Evolutionary conservation across 1,140 invertebrate genomes (phyloP).

Genomic region (Heliconius melpomene): DNA sequence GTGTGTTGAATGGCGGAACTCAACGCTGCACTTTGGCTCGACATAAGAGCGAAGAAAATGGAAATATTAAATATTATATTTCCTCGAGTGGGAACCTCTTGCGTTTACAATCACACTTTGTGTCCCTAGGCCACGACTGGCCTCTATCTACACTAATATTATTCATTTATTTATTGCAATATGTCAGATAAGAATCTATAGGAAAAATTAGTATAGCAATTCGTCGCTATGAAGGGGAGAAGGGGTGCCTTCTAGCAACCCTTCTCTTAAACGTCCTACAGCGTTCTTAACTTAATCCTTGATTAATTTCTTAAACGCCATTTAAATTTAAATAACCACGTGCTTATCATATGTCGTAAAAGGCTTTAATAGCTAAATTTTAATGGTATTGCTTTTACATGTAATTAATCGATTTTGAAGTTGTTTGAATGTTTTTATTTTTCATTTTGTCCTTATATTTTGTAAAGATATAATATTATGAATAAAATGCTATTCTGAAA

Average conservation of each 20-base stretch:
- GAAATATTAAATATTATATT: too few relatives aligned
- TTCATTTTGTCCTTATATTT: neutral
- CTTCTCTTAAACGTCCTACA: conserved; percentile 1
- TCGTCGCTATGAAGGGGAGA: neutral
- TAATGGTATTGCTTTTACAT: neutral
- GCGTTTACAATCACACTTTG: too few relatives aligned
- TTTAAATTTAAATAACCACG: neutral
- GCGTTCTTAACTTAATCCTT: neutral
- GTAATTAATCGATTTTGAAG: neutral
- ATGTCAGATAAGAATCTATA: neutral
- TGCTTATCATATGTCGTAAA: neutral
- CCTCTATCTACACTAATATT: neutral
- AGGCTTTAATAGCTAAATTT: neutral
- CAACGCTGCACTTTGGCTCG: too few relatives aligned
- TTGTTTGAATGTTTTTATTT: neutral
- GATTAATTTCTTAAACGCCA: neutral
- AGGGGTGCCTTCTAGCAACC: neutral
- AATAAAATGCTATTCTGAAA: too few relatives aligned
- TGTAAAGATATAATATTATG: too few relatives aligned
- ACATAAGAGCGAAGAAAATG: too few relatives aligned
- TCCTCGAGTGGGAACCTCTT: too few relatives aligned
- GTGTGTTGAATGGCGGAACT: too few relatives aligned
- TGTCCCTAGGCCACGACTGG: too few relatives aligned
- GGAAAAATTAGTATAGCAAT: neutral
- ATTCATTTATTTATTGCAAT: neutral